Percentiles rank a stretch among this genome's conserved stretches.
Evolutionary conservation across 2,797 vertebrate genomes (phyloP).

Genomic region (Alca torda): DNA sequence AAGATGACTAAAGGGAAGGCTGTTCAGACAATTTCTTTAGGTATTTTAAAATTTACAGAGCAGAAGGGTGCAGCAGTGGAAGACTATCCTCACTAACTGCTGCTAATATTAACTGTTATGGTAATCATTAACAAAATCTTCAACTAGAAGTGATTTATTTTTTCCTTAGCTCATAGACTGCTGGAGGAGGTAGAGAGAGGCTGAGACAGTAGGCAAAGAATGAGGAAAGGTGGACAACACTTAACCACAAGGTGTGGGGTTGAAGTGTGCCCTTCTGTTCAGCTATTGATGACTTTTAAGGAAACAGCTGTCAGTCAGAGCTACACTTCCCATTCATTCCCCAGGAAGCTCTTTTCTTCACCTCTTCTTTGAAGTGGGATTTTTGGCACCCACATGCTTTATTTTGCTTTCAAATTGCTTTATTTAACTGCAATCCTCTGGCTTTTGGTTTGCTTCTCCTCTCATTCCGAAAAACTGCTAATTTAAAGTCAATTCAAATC

Average conservation of each 20-base stretch:
- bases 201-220: not conserved
- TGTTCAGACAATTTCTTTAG: not conserved
- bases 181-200: not conserved
- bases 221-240: not conserved
- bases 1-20: not conserved
- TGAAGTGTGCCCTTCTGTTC: not conserved
- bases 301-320: not conserved
- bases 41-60: not conserved
- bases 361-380: not conserved
- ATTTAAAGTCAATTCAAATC: not conserved
- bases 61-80: not conserved
- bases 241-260: not conserved
- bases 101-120: not conserved
- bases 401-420: not conserved
- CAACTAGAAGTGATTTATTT: not conserved
- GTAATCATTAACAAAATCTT: not conserved
- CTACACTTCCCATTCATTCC: not conserved
- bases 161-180: not conserved
- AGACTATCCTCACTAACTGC: not conserved
- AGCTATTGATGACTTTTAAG: not conserved
- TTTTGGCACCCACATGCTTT: not conserved
- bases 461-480: not conserved
- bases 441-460: not conserved
- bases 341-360: not conserved
- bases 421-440: not conserved